A percentile compares a stretch with the other conserved stretches of the same genome.
These are phyloP conservation scores for Thripadectes ignobilis DNA, from an alignment of 2,797 vertebrate genomes.

Conservation along the genomic window DNA sequence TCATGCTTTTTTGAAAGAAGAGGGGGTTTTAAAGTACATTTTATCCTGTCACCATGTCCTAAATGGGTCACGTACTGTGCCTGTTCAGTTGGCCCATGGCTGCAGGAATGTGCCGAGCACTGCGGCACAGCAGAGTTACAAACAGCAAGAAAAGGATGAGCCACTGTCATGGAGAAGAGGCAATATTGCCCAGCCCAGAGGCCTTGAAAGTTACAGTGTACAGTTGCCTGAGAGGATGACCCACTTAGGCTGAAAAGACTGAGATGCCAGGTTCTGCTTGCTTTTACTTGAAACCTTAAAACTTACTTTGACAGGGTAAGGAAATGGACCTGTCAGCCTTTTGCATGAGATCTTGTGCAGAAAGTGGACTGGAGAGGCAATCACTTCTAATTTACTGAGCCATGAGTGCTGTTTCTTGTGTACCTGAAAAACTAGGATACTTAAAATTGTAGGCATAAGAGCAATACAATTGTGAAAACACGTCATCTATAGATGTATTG, in stretches of 20 bases:
- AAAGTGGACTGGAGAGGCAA: neutral
- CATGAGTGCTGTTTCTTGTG: neutral
- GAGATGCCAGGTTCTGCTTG: neutral
- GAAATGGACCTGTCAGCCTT: neutral
- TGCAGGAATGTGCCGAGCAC: rapidly evolving
- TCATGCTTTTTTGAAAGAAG: neutral
- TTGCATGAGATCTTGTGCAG: neutral
- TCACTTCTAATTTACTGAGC: neutral
- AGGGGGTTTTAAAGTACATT: rapidly evolving
- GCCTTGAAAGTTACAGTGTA: neutral
- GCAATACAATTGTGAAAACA: neutral
- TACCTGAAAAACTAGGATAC: neutral
- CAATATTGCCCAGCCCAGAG: neutral
- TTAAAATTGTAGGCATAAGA: neutral
- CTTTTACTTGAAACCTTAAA: neutral
- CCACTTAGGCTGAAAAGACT: neutral
- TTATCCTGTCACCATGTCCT: neutral
- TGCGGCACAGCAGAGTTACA: neutral
- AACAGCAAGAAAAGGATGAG: neutral
- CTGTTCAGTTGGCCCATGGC: neutral
- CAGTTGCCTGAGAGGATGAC: neutral
- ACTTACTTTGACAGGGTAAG: neutral
- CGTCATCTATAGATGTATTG: neutral
- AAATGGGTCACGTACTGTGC: neutral
- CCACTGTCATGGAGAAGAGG: neutral